These are phyloP conservation scores for Cheilosia grossa DNA, from an alignment of 2,888 invertebrate genomes.

Conservation along the genomic window DNA sequence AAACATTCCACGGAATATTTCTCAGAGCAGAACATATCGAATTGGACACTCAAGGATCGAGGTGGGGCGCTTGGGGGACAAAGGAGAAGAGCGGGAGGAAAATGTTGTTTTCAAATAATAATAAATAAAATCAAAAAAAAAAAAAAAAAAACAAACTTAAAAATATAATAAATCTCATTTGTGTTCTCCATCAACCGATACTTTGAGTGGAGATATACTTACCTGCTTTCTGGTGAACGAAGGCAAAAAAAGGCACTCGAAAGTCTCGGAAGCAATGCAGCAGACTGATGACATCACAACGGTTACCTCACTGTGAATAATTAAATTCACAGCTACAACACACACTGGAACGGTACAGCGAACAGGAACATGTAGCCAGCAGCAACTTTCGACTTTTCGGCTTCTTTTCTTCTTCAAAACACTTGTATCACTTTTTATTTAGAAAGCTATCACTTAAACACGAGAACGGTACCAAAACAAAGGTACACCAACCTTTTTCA, in stretches of 20 bases:
- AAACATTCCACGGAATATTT: slow-evolving; percentile 46
- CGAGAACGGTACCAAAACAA: slow-evolving; percentile 19
- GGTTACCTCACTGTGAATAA: slow-evolving; percentile 80
- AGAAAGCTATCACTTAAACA: slow-evolving; percentile 60
- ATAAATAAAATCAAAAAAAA: slow-evolving; percentile 50
- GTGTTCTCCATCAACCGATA: slow-evolving; percentile 84
- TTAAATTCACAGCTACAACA: slow-evolving; percentile 79
- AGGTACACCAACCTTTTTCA: slow-evolving; percentile 2
- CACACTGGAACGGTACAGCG: slow-evolving; percentile 45
- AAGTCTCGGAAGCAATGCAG: slow-evolving; percentile 35
- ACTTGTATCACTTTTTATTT: slow-evolving; percentile 48
- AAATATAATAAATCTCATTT: slow-evolving; percentile 77
- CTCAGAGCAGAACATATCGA: slow-evolving; percentile 27
- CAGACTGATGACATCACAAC: neutral
- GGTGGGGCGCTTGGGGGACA: slow-evolving; percentile 23
- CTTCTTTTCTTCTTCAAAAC: slow-evolving; percentile 23
- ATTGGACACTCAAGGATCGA: slow-evolving; percentile 35
- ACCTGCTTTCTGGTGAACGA: slow-evolving; percentile 78
- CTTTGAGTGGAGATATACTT: slow-evolving; percentile 85
- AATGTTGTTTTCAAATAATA: slow-evolving; percentile 50
- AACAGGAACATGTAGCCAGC: slow-evolving; percentile 41
- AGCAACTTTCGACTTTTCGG: slow-evolving; percentile 45
- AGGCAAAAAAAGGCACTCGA: slow-evolving; percentile 34
- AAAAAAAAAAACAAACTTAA: slow-evolving; percentile 72
- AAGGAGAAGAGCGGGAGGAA: slow-evolving; percentile 28